Evolutionary conservation across 2,113 vertebrate genomes (phyloP).

Genomic region (Myrmecobius fasciatus): DNA sequence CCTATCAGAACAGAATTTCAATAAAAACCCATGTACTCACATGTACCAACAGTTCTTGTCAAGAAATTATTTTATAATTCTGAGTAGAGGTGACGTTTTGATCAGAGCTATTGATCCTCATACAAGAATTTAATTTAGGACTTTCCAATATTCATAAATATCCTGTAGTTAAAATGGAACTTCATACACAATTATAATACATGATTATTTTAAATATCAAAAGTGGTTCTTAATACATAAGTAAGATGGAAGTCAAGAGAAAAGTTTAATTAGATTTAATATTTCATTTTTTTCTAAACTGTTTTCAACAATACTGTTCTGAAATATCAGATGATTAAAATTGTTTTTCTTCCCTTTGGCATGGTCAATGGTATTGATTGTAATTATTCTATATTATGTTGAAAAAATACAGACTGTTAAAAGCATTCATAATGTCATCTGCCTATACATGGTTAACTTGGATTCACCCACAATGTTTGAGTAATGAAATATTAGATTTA

Average conservation of each 20-base stretch:
- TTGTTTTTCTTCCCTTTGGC: conserved; percentile 13
- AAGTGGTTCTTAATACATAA: neutral
- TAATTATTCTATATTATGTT: neutral
- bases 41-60: neutral
- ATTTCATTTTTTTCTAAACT: conserved; percentile 1
- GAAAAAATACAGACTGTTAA: neutral
- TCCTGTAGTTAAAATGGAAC: neutral
- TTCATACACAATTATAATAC: neutral
- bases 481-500: neutral
- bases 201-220: neutral
- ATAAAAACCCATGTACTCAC: neutral
- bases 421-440: neutral
- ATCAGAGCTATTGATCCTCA: conserved; percentile 24
- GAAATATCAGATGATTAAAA: neutral
- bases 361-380: conserved; percentile 4
- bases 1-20: neutral
- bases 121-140: neutral
- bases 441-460: neutral
- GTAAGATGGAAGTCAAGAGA: neutral
- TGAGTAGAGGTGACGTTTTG: conserved; percentile 26
- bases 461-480: neutral
- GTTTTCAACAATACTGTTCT: neutral
- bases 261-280: conserved; percentile 4
- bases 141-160: conserved; percentile 9
- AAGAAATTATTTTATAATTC: neutral